Base-by-base conservation (phyloP, 1,140 invertebrate species). In the Elysia chlorotica region DNA sequence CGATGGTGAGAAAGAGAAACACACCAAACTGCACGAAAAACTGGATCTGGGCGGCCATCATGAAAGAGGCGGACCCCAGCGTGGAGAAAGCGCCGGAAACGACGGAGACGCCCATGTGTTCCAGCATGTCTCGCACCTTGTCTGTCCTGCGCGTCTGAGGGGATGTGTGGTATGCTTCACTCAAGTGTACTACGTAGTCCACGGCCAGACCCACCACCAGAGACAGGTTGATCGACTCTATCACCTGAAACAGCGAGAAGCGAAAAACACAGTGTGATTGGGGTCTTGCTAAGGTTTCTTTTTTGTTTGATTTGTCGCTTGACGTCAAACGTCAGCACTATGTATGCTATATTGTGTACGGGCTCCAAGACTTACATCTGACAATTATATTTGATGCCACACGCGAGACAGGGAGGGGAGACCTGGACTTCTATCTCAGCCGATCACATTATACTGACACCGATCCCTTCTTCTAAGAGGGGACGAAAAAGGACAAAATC, bases 161-260 rank as follows among this genome's bases (percentile, higher is more conserved):
- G 23, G 84, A 83, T 19, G 76, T 31, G 37, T 78, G 75, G 57
- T 85, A 86, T 73, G 81, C 82, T 73, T 86, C 83, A 54, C 83
- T 82, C 54, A 86, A 65, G 62, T 86, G 84, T 14, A 86, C 83
- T 35, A 86, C 83, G 73, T 84, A 85, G 69, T 86, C 84, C 56
- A 86, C 83, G 10, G 84, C 71, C n/a, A 86, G 71, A 6, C 84
- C 83, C 48, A 85, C 83, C 14, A 86, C 77, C 65, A 86, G 74
- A 21, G 72, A 79, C 74, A 86, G 75, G 69, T 86, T 86, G 21
- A 85, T 48, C 1, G 83, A 83, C 36, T 81, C 81, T n/a, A 86
- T 53, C 0, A 85, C 59, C 84, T 85, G 74, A 25, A 80, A 78
- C n/a, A 23, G 25, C n/a, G n/a, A n/a, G n/a, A n/a, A n/a, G n/a